These are phyloP conservation scores for Bhutanitis thaidina DNA, from an alignment of 2,888 invertebrate genomes.

Conservation along the genomic window DNA sequence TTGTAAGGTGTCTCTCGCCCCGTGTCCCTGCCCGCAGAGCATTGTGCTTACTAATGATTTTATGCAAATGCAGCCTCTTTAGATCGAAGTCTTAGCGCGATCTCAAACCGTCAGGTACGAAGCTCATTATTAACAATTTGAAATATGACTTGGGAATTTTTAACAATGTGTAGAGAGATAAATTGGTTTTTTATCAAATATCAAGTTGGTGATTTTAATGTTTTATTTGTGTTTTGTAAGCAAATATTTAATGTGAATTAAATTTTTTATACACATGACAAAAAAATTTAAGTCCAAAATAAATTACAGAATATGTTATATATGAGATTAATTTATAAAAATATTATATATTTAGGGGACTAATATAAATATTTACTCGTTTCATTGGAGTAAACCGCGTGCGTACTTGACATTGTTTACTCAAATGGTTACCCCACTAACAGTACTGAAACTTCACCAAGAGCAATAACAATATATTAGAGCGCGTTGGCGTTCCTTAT, in stretches of 20 bases:
- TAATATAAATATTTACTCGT: background rate
- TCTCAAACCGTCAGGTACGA: conserved; percentile 77
- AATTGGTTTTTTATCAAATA: conserved; percentile 58
- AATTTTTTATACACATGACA: too few species aligned
- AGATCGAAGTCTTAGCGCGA: conserved; percentile 80
- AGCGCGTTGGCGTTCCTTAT: conserved; percentile 15
- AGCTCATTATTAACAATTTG: conserved; percentile 78
- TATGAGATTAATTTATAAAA: background rate
- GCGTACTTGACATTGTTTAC: conserved; percentile 9
- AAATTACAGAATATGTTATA: too few species aligned
- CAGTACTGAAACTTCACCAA: conserved; percentile 9
- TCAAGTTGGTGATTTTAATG: conserved; percentile 28
- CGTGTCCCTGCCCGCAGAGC: conserved; percentile 76
- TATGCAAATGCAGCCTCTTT: conserved; percentile 80
- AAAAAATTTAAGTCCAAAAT: too few species aligned
- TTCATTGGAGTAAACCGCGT: conserved; percentile 8
- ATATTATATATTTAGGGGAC: background rate
- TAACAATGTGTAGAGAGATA: conserved; percentile 55
- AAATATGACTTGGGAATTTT: conserved; percentile 74
- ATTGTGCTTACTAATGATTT: conserved; percentile 81
- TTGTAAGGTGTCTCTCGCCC: conserved; percentile 68
- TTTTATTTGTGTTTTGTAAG: conserved; percentile 22
- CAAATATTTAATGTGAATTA: too few species aligned
- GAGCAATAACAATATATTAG: conserved; percentile 14
- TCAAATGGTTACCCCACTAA: conserved; percentile 11